phyloP scores from a whole-genome alignment of 2,797 vertebrate species.

The Sternarchorhynchus goeldii region DNA sequence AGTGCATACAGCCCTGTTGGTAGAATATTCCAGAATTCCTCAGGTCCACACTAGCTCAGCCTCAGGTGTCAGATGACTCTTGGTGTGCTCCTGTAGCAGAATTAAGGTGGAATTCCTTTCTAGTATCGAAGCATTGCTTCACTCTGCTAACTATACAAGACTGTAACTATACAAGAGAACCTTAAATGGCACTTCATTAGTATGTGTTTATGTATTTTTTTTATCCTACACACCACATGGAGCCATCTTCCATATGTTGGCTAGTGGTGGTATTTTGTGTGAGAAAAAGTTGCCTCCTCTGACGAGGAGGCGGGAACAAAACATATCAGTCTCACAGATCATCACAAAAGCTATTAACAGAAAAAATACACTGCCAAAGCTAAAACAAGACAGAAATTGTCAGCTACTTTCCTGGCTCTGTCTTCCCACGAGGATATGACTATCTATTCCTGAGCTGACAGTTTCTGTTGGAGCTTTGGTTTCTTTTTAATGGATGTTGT shows the following conservation, averaged over 20 bases:
- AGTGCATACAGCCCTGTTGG: neutral
- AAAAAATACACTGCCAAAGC: constrained; percentile 51
- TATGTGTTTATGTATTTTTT: constrained; percentile 12
- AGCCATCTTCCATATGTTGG: constrained; percentile 24
- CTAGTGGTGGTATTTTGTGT: constrained; percentile 13
- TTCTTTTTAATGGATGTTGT: constrained; percentile 32
- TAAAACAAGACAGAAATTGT: constrained; percentile 53
- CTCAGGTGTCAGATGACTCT: neutral
- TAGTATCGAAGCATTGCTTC: neutral
- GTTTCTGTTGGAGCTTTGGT: constrained; percentile 36
- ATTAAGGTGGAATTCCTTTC: constrained; percentile 6
- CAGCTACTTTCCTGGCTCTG: constrained; percentile 39
- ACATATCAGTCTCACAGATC: constrained; percentile 48
- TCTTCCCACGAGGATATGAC: constrained; percentile 42
- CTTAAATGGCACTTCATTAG: constrained; percentile 22
- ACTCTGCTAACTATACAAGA: constrained; percentile 8
- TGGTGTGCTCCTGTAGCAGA: neutral
- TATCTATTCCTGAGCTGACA: constrained; percentile 45
- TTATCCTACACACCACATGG: constrained; percentile 26
- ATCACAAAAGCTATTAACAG: constrained; percentile 55
- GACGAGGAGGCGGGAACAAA: constrained; percentile 46
- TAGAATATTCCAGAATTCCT: neutral
- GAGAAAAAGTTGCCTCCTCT: constrained; percentile 35
- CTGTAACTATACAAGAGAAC: constrained; percentile 13
- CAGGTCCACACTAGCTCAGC: neutral